Evolutionary conservation across 2,888 invertebrate genomes (phyloP).

Genomic region (Chesias legatella): DNA sequence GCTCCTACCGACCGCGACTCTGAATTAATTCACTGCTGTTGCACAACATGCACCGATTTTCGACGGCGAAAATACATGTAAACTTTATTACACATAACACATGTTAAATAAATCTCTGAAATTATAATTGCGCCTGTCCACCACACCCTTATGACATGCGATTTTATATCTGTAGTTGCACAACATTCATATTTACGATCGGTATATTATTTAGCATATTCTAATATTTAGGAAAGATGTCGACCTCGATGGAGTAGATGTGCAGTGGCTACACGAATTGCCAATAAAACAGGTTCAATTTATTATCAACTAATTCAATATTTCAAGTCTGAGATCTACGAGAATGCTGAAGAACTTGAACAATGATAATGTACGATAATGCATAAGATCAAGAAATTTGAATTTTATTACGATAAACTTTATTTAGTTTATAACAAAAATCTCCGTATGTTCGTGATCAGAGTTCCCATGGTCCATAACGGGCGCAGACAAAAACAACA

Average conservation of each 20-base stretch:
- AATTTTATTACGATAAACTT: too few species aligned
- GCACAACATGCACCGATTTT: conserved; percentile 64
- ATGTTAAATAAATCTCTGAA: conserved; percentile 63
- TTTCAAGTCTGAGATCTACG: conserved; percentile 1
- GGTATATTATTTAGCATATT: too few species aligned
- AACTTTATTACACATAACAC: conserved; percentile 55
- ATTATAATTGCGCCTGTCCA: conserved; percentile 63
- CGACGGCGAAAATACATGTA: conserved; percentile 53
- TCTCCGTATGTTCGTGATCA: conserved; percentile 12
- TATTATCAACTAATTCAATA: background rate
- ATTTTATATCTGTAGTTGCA: conserved; percentile 70
- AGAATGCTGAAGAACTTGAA: too few species aligned
- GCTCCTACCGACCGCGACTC: conserved; percentile 44
- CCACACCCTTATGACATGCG: conserved; percentile 70
- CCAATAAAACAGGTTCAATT: background rate
- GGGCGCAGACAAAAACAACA: conserved; percentile 52
- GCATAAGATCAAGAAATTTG: too few species aligned
- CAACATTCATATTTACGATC: conserved; percentile 61
- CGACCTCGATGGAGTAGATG: conserved; percentile 54
- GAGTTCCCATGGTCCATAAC: conserved; percentile 59
- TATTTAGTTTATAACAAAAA: too few species aligned
- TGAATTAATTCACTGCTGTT: conserved; percentile 50
- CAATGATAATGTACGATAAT: too few species aligned
- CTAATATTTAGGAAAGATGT: conserved; percentile 51
- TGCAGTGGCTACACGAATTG: conserved; percentile 21